Evolutionary conservation across 2,888 invertebrate genomes (phyloP).

Genomic region (Lycocerus yunnanus): DNA sequence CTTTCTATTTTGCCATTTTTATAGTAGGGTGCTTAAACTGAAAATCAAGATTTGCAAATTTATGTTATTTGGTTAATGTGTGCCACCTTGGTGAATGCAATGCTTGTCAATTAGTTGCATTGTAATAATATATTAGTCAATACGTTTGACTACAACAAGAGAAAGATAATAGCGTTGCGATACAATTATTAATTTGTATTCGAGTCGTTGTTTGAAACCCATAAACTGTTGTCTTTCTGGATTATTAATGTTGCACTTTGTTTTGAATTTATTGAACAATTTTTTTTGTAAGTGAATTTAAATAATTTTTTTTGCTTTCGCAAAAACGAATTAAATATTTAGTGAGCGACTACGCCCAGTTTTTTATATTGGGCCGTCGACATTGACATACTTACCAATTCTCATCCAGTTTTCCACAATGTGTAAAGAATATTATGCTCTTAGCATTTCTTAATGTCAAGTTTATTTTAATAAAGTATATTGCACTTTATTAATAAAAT

Average conservation of each 20-base stretch:
- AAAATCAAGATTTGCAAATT: neutral
- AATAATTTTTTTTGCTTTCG: neutral
- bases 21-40: no score
- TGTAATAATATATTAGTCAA: conserved; percentile 29
- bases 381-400: conserved; percentile 8
- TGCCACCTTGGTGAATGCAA: conserved; percentile 21
- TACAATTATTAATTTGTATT: conserved; percentile 28
- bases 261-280: conserved; percentile 8
- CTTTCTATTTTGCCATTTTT: neutral
- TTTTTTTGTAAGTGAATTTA: neutral
- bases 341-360: conserved; percentile 4
- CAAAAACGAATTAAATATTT: neutral
- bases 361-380: neutral
- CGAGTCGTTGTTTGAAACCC: conserved; percentile 21
- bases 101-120: conserved; percentile 29
- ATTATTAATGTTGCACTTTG: conserved; percentile 27
- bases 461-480: neutral
- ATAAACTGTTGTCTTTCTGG: conserved; percentile 23
- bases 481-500: neutral
- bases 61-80: conserved; percentile 14
- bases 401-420: neutral
- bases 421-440: neutral
- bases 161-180: conserved; percentile 29
- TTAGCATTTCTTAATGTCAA: neutral
- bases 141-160: conserved; percentile 23